A percentile compares a stretch with the other conserved stretches of the same genome.
Conservation (phyloP, 2,113 vertebrate species). For the Chitala chitala region DNA sequence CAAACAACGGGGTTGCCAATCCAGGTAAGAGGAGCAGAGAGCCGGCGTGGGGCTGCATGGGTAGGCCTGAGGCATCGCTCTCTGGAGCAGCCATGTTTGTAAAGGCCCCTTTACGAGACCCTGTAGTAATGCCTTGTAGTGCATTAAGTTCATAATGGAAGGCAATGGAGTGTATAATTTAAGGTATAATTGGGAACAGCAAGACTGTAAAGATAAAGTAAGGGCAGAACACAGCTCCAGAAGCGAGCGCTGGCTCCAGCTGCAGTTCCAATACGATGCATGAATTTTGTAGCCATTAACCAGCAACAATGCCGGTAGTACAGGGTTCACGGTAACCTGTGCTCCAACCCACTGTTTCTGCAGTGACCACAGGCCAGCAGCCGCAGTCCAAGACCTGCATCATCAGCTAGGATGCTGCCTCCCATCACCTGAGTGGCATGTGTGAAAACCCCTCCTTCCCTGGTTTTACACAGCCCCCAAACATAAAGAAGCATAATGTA, state of each 20-base stretch:
- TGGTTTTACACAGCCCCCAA: too few relatives aligned
- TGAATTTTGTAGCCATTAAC: too few relatives aligned
- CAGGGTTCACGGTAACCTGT: too few relatives aligned
- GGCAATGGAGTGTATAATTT: background rate
- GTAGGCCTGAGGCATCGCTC: background rate
- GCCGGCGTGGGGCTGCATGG: background rate
- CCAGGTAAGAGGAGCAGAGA: conserved; percentile 47
- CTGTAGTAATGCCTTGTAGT: background rate
- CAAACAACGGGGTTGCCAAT: conserved; percentile 24
- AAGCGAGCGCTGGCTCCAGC: too few relatives aligned
- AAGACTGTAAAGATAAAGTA: too few relatives aligned
- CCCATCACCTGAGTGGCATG: too few relatives aligned
- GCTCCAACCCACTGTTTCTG: background rate
- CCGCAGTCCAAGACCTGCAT: conserved; percentile 62
- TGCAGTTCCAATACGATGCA: too few relatives aligned
- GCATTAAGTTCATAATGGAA: background rate
- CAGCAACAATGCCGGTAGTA: too few relatives aligned
- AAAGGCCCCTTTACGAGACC: background rate
- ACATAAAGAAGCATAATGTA: too few relatives aligned
- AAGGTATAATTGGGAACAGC: background rate
- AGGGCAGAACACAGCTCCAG: too few relatives aligned
- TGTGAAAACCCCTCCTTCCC: too few relatives aligned
- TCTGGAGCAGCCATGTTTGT: too few relatives aligned
- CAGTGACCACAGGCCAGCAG: conserved; percentile 42
- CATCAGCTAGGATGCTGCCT: conserved; percentile 47